phyloP scores from a whole-genome alignment of 2,797 vertebrate genomes.

The Vespertilio murinus region DNA sequence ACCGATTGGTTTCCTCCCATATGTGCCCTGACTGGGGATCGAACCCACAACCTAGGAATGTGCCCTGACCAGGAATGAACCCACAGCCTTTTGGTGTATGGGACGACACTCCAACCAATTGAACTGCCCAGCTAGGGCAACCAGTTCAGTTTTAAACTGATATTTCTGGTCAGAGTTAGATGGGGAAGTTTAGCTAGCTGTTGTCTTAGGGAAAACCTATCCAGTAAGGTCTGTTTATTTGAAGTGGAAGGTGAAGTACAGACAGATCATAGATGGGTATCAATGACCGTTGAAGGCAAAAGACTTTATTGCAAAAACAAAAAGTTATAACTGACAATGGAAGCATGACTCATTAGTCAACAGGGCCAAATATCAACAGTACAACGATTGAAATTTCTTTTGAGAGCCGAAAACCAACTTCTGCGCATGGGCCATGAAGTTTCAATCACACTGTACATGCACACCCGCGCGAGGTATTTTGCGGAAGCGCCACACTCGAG shows the following conservation, averaged over 20 bases:
- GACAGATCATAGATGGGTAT: neutral
- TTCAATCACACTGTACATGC: too few relatives aligned
- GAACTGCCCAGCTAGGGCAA: neutral
- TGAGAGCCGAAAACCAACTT: too few relatives aligned
- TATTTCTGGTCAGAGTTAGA: neutral
- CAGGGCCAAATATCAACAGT: too few relatives aligned
- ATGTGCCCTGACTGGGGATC: neutral
- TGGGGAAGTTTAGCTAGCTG: neutral
- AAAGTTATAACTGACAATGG: neutral
- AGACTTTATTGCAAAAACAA: neutral
- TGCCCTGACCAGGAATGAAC: neutral
- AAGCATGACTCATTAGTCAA: neutral
- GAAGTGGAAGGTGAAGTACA: neutral
- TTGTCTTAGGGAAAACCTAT: neutral
- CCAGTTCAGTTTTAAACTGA: neutral
- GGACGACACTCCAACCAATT: neutral
- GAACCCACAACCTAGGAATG: neutral
- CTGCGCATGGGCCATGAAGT: too few relatives aligned
- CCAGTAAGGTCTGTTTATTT: neutral
- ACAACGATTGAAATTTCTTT: too few relatives aligned
- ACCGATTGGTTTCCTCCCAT: neutral
- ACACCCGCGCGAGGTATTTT: too few relatives aligned
- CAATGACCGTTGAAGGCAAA: neutral
- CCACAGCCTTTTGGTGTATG: neutral
- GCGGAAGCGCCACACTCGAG: too few relatives aligned